phyloP scores from a whole-genome alignment of 1,140 invertebrate species.

The Drosophila parabipectinata region DNA sequence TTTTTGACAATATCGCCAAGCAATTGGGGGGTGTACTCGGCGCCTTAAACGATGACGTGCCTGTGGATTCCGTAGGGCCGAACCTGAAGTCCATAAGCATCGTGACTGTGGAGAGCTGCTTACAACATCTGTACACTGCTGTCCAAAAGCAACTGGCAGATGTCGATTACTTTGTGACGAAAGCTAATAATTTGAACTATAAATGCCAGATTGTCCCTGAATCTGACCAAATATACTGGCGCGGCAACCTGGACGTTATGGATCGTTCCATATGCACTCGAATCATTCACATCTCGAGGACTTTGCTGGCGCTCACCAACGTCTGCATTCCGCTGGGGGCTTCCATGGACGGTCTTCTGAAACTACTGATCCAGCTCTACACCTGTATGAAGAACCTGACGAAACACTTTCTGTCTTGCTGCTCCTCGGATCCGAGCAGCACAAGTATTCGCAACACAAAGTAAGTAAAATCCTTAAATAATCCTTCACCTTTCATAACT shows the following conservation, averaged over 20 bases:
- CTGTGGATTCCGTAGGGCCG: constrained; percentile 26
- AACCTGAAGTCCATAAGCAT: constrained; percentile 59
- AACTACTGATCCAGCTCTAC: constrained; percentile 73
- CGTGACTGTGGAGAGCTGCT: constrained; percentile 56
- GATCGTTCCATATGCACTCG: constrained; percentile 76
- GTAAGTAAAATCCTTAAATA: constrained; percentile 34
- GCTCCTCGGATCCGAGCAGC: constrained; percentile 19
- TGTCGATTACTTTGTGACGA: constrained; percentile 76
- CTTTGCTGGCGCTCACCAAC: constrained; percentile 65
- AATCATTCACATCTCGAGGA: constrained; percentile 69
- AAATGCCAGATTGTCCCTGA: constrained; percentile 74
- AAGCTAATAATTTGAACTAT: constrained; percentile 73
- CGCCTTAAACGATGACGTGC: constrained; percentile 42
- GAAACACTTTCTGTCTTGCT: constrained; percentile 64
- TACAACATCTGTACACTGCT: constrained; percentile 63
- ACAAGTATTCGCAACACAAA: constrained; percentile 58
- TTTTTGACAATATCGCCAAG: constrained; percentile 67
- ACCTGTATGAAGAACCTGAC: constrained; percentile 72
- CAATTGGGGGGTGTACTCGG: constrained; percentile 64
- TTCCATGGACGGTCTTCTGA: constrained; percentile 70
- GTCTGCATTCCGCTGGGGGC: constrained; percentile 67
- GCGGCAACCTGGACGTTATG: constrained; percentile 60
- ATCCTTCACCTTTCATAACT: neutral
- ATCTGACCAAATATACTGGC: constrained; percentile 65
- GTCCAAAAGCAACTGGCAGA: constrained; percentile 74